Conservation (phyloP, 2,113 vertebrate species). For the Sphaerodactylus townsendi region DNA sequence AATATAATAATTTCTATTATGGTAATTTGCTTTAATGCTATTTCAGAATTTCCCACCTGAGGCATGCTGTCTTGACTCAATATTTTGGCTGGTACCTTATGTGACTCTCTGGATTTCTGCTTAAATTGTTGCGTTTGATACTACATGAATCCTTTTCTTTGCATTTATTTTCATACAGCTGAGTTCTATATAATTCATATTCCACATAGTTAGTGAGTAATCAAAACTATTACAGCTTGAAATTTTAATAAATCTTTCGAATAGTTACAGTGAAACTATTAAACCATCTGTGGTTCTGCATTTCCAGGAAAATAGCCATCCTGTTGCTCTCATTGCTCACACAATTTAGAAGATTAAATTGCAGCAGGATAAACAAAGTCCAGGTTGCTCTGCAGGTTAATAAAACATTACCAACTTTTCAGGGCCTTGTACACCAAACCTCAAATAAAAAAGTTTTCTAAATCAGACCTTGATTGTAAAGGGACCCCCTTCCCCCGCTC, state of each 20-base stretch:
- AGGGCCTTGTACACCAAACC: constrained; percentile 17
- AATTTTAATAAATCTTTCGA: constrained; percentile 27
- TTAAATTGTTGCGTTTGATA: background rate
- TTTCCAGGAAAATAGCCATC: background rate
- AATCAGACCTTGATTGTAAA: constrained; percentile 43
- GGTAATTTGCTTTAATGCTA: background rate
- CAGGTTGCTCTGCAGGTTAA: constrained; percentile 39
- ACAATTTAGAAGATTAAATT: constrained; percentile 60
- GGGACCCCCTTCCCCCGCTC: constrained; percentile 17
- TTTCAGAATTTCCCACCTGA: background rate
- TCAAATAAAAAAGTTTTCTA: constrained; percentile 48
- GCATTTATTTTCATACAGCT: background rate
- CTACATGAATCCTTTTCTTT: background rate
- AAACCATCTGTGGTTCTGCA: constrained; percentile 25
- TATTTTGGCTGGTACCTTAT: too few species aligned
- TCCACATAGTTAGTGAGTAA: constrained; percentile 26
- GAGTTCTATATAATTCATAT: background rate
- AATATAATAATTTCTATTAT: background rate
- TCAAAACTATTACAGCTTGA: background rate
- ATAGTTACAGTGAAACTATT: constrained; percentile 43
- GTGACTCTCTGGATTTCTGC: background rate
- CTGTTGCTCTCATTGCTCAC: constrained; percentile 7
- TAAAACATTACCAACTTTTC: constrained; percentile 47
- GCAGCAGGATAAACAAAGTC: constrained; percentile 59
- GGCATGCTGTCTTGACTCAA: background rate